These are phyloP conservation scores for Protonibea diacanthus DNA, from an alignment of 2,797 vertebrate genomes.

Conservation along the genomic window DNA sequence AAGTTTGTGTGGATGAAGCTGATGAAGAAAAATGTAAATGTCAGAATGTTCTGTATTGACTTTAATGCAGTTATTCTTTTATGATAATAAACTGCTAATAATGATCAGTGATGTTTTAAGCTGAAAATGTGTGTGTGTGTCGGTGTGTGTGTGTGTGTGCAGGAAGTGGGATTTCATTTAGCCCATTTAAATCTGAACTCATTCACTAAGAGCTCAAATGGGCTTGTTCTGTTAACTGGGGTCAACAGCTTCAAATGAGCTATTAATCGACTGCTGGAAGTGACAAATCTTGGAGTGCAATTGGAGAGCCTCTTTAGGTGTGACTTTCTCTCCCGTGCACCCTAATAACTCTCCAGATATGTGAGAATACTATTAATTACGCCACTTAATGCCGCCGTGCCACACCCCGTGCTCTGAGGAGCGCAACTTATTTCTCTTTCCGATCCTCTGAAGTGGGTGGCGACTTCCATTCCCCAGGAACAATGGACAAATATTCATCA, in stretches of 20 bases:
- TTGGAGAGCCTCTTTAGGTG: conserved; percentile 81
- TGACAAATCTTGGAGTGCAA: conserved; percentile 80
- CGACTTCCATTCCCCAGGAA: conserved; percentile 66
- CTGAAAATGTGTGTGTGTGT: conserved; percentile 10
- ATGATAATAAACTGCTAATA: conserved; percentile 45
- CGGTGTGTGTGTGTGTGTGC: conserved; percentile 15
- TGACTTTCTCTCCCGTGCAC: conserved; percentile 65
- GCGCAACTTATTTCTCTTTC: conserved; percentile 64
- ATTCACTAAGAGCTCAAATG: conserved; percentile 75
- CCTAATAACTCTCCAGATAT: conserved; percentile 80
- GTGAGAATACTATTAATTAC: conserved; percentile 83
- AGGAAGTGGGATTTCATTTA: conserved; percentile 59
- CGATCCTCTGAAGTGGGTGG: conserved; percentile 60
- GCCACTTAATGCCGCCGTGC: conserved; percentile 71
- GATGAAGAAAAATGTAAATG: conserved; percentile 49
- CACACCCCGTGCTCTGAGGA: conserved; percentile 67
- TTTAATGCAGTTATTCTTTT: conserved; percentile 20
- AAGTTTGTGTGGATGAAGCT: conserved; percentile 19
- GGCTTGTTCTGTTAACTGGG: conserved; percentile 80
- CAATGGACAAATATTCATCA: conserved; percentile 77
- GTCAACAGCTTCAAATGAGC: conserved; percentile 84
- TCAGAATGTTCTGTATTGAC: conserved; percentile 38
- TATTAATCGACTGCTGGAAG: conserved; percentile 80
- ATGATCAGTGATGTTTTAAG: conserved; percentile 27
- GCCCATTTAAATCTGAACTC: conserved; percentile 73